A percentile compares a stretch with the other conserved stretches of the same genome.
Evolutionary conservation across 2,888 invertebrate species (phyloP).

Genomic region (Drosophila meridionalis): DNA sequence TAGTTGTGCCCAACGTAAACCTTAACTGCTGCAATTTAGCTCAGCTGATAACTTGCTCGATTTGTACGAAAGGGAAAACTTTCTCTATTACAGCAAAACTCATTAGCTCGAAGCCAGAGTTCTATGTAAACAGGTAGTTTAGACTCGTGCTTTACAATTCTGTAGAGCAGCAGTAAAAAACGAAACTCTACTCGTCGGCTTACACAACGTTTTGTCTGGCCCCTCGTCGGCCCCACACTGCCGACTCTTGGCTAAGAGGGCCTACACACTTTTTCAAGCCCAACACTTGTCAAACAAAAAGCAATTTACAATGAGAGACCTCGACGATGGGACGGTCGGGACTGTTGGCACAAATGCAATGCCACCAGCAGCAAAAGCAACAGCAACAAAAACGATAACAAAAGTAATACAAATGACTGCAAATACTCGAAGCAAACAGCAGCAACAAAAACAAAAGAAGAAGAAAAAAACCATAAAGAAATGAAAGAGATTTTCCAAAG

Average conservation of each 20-base stretch:
- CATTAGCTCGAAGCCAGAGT: slow-evolving; percentile 26
- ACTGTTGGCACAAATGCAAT: slow-evolving; percentile 36
- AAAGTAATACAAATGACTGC: slow-evolving; percentile 66
- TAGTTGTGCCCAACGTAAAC: neutral
- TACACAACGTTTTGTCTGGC: neutral
- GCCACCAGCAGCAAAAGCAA: slow-evolving; percentile 39
- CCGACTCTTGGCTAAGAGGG: neutral
- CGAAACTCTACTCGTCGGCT: slow-evolving; percentile 3
- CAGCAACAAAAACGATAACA: slow-evolving; percentile 39
- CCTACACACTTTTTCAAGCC: slow-evolving; percentile 27
- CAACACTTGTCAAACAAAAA: slow-evolving; percentile 46
- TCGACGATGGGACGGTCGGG: slow-evolving; percentile 28
- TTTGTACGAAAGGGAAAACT: neutral
- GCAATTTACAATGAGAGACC: slow-evolving; percentile 55
- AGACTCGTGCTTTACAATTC: slow-evolving; percentile 1
- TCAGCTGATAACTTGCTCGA: slow-evolving; percentile 10
- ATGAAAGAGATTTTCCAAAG: slow-evolving; percentile 67
- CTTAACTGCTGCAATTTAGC: neutral
- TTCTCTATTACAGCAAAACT: slow-evolving; percentile 17
- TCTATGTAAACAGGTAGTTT: slow-evolving; percentile 2
- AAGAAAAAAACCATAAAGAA: slow-evolving; percentile 48
- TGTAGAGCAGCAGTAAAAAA: neutral
- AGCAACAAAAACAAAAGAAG: slow-evolving; percentile 22
- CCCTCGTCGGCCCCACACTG: neutral
- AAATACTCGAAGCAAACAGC: slow-evolving; percentile 56